A percentile compares a stretch with the other conserved stretches of the same genome.
These are phyloP conservation scores for Homarus gammarus DNA, from an alignment of 2,888 invertebrate species.

Conservation along the genomic window DNA sequence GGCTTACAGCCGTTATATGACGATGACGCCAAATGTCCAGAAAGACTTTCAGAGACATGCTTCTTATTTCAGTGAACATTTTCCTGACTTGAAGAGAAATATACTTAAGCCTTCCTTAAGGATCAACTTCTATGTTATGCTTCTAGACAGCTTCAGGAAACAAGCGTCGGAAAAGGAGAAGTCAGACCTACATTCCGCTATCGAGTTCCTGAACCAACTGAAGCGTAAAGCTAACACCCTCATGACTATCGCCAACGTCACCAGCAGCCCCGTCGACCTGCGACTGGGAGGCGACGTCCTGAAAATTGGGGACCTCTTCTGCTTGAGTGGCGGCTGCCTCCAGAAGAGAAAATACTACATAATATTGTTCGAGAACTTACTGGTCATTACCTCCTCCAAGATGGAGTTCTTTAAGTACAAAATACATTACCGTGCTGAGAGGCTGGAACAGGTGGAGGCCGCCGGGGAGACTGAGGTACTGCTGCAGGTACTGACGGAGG, in stretches of 20 bases:
- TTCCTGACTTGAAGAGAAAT: slow-evolving; percentile 44
- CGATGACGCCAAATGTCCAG: slow-evolving; percentile 51
- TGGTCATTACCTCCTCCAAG: slow-evolving; percentile 60
- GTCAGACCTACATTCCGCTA: slow-evolving; percentile 28
- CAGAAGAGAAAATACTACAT: slow-evolving; percentile 61
- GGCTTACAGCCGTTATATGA: slow-evolving; percentile 49
- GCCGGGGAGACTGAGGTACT: slow-evolving; percentile 37
- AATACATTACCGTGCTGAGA: slow-evolving; percentile 62
- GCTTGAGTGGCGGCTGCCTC: slow-evolving; percentile 40
- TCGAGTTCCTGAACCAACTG: slow-evolving; percentile 55
- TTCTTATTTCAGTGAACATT: slow-evolving; percentile 58
- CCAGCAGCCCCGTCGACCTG: slow-evolving; percentile 65
- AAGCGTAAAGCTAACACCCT: slow-evolving; percentile 66
- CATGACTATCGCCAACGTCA: slow-evolving; percentile 57
- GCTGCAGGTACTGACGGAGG: slow-evolving; percentile 54
- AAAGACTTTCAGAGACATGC: slow-evolving; percentile 54
- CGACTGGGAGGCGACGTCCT: slow-evolving; percentile 55
- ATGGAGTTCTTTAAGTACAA: slow-evolving; percentile 61
- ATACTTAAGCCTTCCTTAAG: slow-evolving; percentile 60
- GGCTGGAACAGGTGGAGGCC: slow-evolving; percentile 38
- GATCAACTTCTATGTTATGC: slow-evolving; percentile 64
- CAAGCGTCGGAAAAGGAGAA: slow-evolving; percentile 14
- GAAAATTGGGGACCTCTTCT: slow-evolving; percentile 47
- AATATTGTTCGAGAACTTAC: slow-evolving; percentile 61
- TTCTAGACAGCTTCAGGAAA: slow-evolving; percentile 61